Evolutionary conservation across 2,113 vertebrate genomes (phyloP).

Genomic region (Sphaerodactylus townsendi): DNA sequence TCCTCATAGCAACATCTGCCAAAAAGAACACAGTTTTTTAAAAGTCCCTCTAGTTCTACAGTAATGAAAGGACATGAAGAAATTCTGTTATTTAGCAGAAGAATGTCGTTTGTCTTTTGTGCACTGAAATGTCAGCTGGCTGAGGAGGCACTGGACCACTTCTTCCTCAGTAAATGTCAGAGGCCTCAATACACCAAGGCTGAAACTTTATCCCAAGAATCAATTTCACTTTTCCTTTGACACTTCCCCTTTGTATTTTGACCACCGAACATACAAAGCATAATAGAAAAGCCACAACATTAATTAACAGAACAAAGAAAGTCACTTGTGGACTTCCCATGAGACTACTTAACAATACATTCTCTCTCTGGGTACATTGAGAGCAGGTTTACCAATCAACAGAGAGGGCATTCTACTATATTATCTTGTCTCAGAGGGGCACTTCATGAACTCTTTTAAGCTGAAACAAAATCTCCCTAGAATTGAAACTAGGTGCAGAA

Average conservation of each 20-base stretch:
- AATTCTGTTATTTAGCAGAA: neutral
- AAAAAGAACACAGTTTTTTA: conserved; percentile 26
- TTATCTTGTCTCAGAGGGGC: neutral
- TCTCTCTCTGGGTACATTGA: conserved; percentile 34
- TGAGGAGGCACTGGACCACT: neutral
- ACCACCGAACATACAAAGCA: neutral
- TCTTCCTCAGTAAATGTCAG: conserved; percentile 18
- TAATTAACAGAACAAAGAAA: conserved; percentile 23
- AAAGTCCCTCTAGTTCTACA: conserved; percentile 17
- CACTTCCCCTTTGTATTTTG: neutral
- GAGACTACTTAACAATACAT: neutral
- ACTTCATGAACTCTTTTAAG: conserved; percentile 19
- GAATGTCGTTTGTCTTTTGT: conserved; percentile 18
- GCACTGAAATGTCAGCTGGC: neutral
- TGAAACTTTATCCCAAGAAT: conserved; percentile 8
- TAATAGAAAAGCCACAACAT: conserved; percentile 6
- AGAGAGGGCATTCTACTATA: conserved; percentile 31
- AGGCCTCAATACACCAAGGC: neutral
- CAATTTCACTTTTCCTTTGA: neutral
- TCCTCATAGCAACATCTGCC: conserved; percentile 85
- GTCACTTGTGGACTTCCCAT: conserved; percentile 9
- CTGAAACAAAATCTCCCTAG: conserved; percentile 41
- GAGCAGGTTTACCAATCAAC: conserved; percentile 12
- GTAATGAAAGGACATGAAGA: neutral
- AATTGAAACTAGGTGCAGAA: conserved; percentile 27